Evolutionary conservation across 1,140 invertebrate genomes (phyloP).

Genomic region (Drosophila busckii): DNA sequence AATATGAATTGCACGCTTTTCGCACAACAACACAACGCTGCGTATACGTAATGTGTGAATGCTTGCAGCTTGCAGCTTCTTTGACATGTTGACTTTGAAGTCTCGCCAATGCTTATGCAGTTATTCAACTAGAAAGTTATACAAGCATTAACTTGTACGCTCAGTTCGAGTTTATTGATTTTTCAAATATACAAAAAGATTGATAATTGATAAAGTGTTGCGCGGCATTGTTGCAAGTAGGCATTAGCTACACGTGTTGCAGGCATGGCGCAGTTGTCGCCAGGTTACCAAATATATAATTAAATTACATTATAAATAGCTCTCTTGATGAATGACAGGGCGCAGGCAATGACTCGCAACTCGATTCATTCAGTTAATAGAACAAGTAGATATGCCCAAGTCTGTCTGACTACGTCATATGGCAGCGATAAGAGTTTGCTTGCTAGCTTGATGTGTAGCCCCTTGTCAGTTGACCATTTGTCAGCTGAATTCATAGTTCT

Average conservation of each 20-base stretch:
- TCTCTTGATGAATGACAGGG: too few species aligned
- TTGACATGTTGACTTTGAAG: slow-evolving; percentile 11
- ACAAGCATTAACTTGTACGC: slow-evolving; percentile 19
- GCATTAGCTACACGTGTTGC: too few species aligned
- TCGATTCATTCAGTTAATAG: too few species aligned
- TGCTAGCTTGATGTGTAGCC: neutral
- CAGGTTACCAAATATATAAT: too few species aligned
- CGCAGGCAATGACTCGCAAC: too few species aligned
- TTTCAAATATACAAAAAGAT: slow-evolving; percentile 51
- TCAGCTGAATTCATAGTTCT: slow-evolving; percentile 43
- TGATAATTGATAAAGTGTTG: too few species aligned
- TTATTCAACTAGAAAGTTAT: slow-evolving; percentile 51
- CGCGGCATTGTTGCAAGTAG: too few species aligned
- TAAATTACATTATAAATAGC: too few species aligned
- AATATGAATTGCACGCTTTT: slow-evolving; percentile 52
- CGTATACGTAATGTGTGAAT: slow-evolving; percentile 35
- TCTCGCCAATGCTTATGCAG: too few species aligned
- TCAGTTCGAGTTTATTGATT: slow-evolving; percentile 44
- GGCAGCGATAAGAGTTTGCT: neutral
- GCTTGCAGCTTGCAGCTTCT: slow-evolving; percentile 4
- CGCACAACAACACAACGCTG: slow-evolving; percentile 10
- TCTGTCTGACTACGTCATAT: slow-evolving; percentile 20
- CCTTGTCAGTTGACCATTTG: slow-evolving; percentile 62
- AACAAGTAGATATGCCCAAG: slow-evolving; percentile 3
- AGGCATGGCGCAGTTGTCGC: too few species aligned